Evolutionary conservation across 2,113 vertebrate genomes (phyloP).

Genomic region (Columbina picui): DNA sequence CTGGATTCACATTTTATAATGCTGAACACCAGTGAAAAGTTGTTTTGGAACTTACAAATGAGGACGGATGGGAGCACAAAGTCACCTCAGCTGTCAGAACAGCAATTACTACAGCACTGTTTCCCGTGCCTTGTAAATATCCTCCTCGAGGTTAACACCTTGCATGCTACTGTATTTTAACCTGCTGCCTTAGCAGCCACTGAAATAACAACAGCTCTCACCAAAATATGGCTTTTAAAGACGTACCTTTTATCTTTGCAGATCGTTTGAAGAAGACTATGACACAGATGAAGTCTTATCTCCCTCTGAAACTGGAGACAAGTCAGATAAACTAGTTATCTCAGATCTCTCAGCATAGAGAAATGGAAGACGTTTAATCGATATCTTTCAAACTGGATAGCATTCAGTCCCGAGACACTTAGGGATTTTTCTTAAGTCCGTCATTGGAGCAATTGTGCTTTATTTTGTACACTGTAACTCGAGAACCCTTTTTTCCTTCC

Average conservation of each 20-base stretch:
- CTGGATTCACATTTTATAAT: neutral
- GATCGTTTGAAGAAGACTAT: constrained; percentile 96
- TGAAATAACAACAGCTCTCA: neutral
- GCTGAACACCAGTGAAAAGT: neutral
- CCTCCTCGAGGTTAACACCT: neutral
- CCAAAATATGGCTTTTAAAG: neutral
- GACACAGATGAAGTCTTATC: constrained; percentile 90
- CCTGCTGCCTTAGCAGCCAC: neutral
- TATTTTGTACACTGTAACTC: constrained; percentile 72
- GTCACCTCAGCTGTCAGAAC: neutral
- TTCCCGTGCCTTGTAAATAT: neutral
- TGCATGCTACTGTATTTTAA: neutral
- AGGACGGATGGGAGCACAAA: neutral
- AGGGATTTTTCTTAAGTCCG: constrained; percentile 43
- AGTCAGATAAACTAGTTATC: constrained; percentile 89
- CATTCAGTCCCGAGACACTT: constrained; percentile 31
- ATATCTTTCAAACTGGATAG: constrained; percentile 61
- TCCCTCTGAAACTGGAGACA: constrained; percentile 88
- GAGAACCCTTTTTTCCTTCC: constrained; percentile 61
- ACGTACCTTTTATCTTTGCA: constrained; percentile 73
- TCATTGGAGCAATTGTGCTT: constrained; percentile 68
- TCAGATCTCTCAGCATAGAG: constrained; percentile 85
- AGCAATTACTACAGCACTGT: neutral
- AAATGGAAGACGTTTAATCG: constrained; percentile 49
- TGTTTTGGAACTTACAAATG: neutral